phyloP scores from a whole-genome alignment of 2,888 invertebrate species.

The Eumacrocentrus americanus region DNA sequence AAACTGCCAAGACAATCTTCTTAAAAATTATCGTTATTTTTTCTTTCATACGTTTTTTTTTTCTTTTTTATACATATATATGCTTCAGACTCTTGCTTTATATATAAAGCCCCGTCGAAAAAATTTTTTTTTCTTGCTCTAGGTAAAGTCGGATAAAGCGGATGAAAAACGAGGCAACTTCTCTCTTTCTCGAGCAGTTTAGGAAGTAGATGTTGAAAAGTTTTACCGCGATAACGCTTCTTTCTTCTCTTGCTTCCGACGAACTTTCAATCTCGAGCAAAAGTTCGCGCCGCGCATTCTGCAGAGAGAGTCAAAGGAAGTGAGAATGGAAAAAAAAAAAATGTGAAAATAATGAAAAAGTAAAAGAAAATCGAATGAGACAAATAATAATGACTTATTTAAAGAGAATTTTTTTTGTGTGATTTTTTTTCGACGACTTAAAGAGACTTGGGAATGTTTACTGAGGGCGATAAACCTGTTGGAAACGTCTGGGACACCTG shows the following conservation, averaged over 20 bases:
- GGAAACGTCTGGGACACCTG: constrained; percentile 31
- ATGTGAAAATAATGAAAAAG: not conserved
- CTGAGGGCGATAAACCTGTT: constrained; percentile 21
- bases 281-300: no score
- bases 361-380: not conserved
- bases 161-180: constrained; percentile 27
- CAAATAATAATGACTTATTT: no score
- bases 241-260: constrained; percentile 4
- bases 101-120: no score
- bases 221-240: constrained; percentile 21
- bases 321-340: not conserved
- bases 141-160: constrained; percentile 15
- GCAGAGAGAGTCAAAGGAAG: not conserved
- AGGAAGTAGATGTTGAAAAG: constrained; percentile 24
- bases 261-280: constrained; percentile 26
- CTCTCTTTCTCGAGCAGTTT: constrained; percentile 9
- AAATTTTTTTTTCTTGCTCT: not conserved
- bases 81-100: no score
- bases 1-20: not conserved
- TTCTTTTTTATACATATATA: not conserved
- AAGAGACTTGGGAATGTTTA: not conserved
- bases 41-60: not conserved
- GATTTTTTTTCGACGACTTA: not conserved
- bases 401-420: not conserved
- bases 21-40: not conserved